Evolutionary conservation across 1,140 invertebrate species (phyloP), one percentile per base, ranked within the genome.

Genomic region (Amyelois transitella): DNA sequence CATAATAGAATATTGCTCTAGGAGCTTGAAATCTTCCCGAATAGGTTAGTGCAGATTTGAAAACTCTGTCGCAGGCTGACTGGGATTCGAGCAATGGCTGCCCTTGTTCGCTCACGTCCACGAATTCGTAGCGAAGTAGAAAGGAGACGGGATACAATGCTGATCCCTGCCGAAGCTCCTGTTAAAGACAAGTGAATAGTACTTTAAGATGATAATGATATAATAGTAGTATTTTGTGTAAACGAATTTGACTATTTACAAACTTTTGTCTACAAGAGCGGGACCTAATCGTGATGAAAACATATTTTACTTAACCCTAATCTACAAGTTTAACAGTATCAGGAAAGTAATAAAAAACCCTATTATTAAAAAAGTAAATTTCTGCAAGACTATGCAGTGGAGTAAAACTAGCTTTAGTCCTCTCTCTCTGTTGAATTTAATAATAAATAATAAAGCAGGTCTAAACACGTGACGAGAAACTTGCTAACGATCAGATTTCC

Each of bases 1-100:
- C 94, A 66, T 94, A 96, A 64, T 95, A 92, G 85, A 96, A 96
- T 14, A 95, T 94, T 67, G 93, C 94, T 61, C 91, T 91, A 0
- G 94, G 94, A 0, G 94, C 95, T 66, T 91, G 91, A 72, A 96
- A 94, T 72, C 89, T 90, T 3, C 93, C 93, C 2, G 89, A 88
- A 50, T 89, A 87, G 18, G 83, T 83, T 24, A 85, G 81, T 24
- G 81, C 84, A 22, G 85, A 88, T 62, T 84, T 90, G 66, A 92
- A 92, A 50, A 91, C 85, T 65, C 91, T 85, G 75, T 92, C 91
- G 73, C 91, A 93, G 20, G 90, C 88, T 59, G 90, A 91, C 56
- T 88, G 82, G 10, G 89, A 90, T 25, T 86, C 86, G 43, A 78
- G 75, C 51, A 88, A 67, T 51, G 90, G 90, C 79, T 92, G 74